phyloP scores from a whole-genome alignment of 2,113 vertebrate genomes.

The Petrocephalus microphthalmus region DNA sequence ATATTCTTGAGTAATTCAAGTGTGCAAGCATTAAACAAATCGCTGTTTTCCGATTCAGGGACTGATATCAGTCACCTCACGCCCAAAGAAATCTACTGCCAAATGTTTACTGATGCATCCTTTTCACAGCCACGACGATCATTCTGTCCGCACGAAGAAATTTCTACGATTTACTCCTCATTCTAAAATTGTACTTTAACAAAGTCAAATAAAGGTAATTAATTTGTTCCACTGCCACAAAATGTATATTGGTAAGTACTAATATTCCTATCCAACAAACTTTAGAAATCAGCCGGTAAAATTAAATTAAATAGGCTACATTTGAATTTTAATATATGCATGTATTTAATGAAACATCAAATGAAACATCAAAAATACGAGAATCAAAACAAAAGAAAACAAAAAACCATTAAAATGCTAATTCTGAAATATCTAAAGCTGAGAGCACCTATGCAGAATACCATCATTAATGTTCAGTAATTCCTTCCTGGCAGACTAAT shows the following conservation, averaged over 20 bases:
- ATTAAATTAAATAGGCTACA: not conserved
- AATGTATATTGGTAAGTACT: not conserved
- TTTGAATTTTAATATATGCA: not conserved
- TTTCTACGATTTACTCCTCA: not conserved
- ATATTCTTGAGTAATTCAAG: slow-evolving; percentile 1
- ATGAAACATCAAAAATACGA: not conserved
- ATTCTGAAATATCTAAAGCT: not conserved
- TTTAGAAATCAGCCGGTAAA: not conserved
- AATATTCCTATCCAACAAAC: not conserved
- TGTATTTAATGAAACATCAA: not conserved
- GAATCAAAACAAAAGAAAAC: not conserved
- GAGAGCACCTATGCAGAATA: not conserved
- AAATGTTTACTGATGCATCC: slow-evolving; percentile 8
- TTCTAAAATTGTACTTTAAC: too few relatives aligned
- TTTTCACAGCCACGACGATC: slow-evolving; percentile 5
- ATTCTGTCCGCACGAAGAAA: slow-evolving; percentile 6
- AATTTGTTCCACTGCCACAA: not conserved
- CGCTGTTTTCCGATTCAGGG: not conserved
- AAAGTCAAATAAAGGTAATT: not conserved
- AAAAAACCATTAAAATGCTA: not conserved
- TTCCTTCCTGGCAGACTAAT: not conserved
- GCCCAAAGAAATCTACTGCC: not conserved
- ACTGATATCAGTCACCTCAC: slow-evolving; percentile 12
- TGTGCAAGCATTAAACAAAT: slow-evolving; percentile 11
- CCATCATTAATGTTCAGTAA: not conserved